Conservation (phyloP, 2,888 invertebrate genomes). For the Eugnorisma glareosa region DNA sequence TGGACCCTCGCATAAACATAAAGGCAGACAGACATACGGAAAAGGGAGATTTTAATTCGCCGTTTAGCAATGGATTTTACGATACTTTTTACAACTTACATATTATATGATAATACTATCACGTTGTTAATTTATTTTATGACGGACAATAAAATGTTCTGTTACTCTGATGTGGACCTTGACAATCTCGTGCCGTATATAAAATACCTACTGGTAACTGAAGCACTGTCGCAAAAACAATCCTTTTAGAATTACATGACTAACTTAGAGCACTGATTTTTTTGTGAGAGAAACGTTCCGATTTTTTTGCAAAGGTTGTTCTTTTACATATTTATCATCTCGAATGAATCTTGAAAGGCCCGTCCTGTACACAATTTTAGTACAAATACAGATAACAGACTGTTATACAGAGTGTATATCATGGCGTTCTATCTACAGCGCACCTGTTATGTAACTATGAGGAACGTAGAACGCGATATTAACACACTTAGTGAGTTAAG, state of each 20-base stretch:
- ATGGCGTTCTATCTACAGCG: slow-evolving; percentile 68
- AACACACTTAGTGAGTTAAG: slow-evolving; percentile 65
- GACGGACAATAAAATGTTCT: slow-evolving; percentile 57
- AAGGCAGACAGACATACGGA: slow-evolving; percentile 75
- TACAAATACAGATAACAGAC: slow-evolving; percentile 72
- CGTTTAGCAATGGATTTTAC: slow-evolving; percentile 76
- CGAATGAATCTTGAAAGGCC: slow-evolving; percentile 68
- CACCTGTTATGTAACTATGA: slow-evolving; percentile 72
- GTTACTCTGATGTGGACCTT: slow-evolving; percentile 45
- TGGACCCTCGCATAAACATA: slow-evolving; percentile 83
- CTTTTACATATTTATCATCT: slow-evolving; percentile 36
- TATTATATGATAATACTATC: slow-evolving; percentile 58
- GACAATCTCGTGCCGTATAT: slow-evolving; percentile 53
- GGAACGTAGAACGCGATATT: slow-evolving; percentile 57
- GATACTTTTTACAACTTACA: slow-evolving; percentile 66
- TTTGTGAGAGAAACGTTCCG: slow-evolving; percentile 26
- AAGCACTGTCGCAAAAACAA: slow-evolving; percentile 52
- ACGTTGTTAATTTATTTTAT: slow-evolving; percentile 57
- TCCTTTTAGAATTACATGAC: slow-evolving; percentile 50
- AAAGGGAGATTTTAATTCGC: slow-evolving; percentile 79
- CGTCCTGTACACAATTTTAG: slow-evolving; percentile 63
- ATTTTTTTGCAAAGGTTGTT: slow-evolving; percentile 14
- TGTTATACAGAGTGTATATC: slow-evolving; percentile 68
- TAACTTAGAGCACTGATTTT: slow-evolving; percentile 34
- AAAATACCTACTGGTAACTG: slow-evolving; percentile 58